Evolutionary conservation across 1,140 invertebrate genomes (phyloP), one percentile per base, ranked within the genome.

Genomic region (Bactericera cockerelli): DNA sequence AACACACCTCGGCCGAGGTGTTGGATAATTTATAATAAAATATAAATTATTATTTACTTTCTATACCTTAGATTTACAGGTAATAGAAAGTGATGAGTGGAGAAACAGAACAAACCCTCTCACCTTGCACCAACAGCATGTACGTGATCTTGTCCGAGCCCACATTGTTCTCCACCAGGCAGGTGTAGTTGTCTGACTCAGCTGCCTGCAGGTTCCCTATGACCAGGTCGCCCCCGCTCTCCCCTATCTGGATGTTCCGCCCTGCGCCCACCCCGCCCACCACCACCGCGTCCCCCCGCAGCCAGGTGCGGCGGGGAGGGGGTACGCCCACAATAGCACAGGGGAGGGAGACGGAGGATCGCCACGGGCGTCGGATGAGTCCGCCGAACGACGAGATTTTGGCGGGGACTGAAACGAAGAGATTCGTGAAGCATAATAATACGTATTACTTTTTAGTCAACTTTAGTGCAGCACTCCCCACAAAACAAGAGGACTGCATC

Each of bases 341-440:
- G 1, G 75, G 66, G 3, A 87, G 68, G 0, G 78, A 76, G 0
- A 80, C 78, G 0, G 81, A 77, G 11, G 76, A 77, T 13, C 80
- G 70, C 80, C 81, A 83, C 0, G 82, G 80, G 55, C 76, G 71
- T n/a, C 82, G 74, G 1, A 84, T 67, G 2, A 76, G 71, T 0
- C 78, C 78, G 1, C 82, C 82, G 64, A 85, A 84, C 0, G 83
- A 84, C 1, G 81, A 80, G 31, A 86, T 84, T 60, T 76, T 74
- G 0, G 83, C 82, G 1, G 81, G 78, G 21, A 85, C 81, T 64
- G 74, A 14, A 63, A 62, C 22, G 22, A n/a, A n/a, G n/a, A n/a
- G n/a, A n/a, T n/a, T n/a, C n/a, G n/a, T n/a, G n/a, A n/a, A n/a
- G n/a, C n/a, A n/a, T n/a, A n/a, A n/a, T n/a, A n/a, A n/a, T n/a